A percentile compares a stretch with the other conserved stretches of the same genome.
Conservation (phyloP, 2,113 vertebrate genomes). For the Entomyzon cyanotis region DNA sequence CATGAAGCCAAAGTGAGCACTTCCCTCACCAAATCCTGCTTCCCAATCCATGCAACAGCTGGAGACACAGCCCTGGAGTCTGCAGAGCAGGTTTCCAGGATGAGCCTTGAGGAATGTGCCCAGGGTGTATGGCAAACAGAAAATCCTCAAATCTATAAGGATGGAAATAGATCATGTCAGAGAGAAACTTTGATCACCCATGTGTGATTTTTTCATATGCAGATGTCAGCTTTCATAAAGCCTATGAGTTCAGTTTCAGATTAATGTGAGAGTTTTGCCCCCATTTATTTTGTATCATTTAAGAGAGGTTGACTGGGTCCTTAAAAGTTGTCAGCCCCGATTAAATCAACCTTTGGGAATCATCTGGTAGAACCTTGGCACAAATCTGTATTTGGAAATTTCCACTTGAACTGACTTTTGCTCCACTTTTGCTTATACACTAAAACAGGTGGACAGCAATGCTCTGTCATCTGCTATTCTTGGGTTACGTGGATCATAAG, state of each 20-base stretch:
- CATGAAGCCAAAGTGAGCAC: background rate
- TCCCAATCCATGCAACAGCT: accelerated
- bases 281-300: background rate
- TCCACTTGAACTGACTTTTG: background rate
- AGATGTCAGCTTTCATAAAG: conserved; percentile 11
- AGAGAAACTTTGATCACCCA: background rate
- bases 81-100: background rate
- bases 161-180: background rate
- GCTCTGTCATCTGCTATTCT: background rate
- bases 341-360: background rate
- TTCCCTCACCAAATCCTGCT: background rate
- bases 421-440: background rate
- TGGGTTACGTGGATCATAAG: background rate
- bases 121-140: background rate
- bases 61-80: background rate
- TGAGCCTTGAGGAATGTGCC: background rate
- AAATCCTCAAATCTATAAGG: background rate
- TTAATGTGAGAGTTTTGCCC: background rate
- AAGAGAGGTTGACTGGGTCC: background rate
- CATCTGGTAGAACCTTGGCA: background rate
- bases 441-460: background rate
- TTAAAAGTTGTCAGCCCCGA: background rate
- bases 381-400: background rate
- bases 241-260: background rate
- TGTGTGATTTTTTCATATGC: background rate